phyloP scores from a whole-genome alignment of 2,888 invertebrate species.

The Drosophila atroscutellata region DNA sequence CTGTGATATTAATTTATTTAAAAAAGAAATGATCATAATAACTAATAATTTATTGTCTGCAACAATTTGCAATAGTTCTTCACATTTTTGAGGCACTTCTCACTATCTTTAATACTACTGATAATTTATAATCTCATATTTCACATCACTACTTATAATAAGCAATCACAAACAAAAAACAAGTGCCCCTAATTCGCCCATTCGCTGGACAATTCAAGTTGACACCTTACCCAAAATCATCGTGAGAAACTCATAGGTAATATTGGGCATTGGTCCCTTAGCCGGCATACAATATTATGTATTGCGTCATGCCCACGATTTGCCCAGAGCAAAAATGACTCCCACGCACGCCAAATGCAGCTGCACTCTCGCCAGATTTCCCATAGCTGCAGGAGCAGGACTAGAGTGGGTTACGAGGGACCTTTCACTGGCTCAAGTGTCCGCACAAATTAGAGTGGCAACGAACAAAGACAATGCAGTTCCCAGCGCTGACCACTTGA shows the following conservation, averaged over 20 bases:
- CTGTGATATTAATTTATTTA: background rate
- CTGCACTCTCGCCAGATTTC: constrained; percentile 49
- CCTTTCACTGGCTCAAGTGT: constrained; percentile 75
- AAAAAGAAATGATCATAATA: background rate
- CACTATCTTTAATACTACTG: background rate
- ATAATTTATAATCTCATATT: background rate
- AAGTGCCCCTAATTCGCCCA: constrained; percentile 1
- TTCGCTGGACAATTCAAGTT: constrained; percentile 9
- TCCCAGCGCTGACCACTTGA: constrained; percentile 79
- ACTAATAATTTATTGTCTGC: background rate
- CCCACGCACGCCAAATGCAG: constrained; percentile 75
- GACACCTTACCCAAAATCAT: constrained; percentile 40
- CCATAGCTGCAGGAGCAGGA: constrained; percentile 17
- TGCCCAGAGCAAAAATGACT: constrained; percentile 59
- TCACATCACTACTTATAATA: too few relatives aligned
- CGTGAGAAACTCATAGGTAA: constrained; percentile 57
- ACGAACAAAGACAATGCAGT: constrained; percentile 48
- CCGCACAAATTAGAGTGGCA: constrained; percentile 72
- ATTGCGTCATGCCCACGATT: constrained; percentile 66
- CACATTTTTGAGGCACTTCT: background rate
- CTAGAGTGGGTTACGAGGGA: constrained; percentile 33
- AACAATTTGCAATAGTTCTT: background rate
- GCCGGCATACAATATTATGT: constrained; percentile 22
- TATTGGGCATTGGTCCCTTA: background rate
- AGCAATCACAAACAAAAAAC: constrained; percentile 4